These are phyloP conservation scores for Sus cebifrons DNA, from an alignment of 2,797 vertebrate species.

Conservation along the genomic window DNA sequence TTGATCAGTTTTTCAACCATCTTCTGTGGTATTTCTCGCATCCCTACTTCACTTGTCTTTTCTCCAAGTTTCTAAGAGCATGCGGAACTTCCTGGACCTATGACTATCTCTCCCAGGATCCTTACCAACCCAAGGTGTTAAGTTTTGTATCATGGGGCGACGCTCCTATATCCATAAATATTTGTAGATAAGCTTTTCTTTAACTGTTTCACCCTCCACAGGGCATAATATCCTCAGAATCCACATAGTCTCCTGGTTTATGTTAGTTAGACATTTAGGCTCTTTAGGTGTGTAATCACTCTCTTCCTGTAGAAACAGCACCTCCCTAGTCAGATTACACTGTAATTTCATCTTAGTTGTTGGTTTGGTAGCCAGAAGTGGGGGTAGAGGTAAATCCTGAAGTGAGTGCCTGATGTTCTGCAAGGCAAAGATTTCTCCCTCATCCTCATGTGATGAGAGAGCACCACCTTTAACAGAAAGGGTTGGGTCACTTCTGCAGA, in stretches of 20 bases:
- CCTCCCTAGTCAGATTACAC: not conserved
- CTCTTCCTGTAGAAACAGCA: not conserved
- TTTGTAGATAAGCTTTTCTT: not conserved
- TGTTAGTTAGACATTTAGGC: not conserved
- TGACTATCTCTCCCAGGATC: not conserved
- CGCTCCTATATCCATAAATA: not conserved
- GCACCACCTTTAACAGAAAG: not conserved
- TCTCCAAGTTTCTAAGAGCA: not conserved
- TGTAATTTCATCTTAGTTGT: not conserved
- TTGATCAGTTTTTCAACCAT: not conserved
- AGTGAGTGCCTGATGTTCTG: not conserved
- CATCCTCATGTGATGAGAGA: not conserved
- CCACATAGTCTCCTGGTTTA: not conserved
- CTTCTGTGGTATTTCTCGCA: not conserved
- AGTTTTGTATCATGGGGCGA: not conserved
- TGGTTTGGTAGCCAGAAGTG: not conserved
- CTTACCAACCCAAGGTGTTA: not conserved
- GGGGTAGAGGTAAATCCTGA: not conserved
- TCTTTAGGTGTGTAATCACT: not conserved
- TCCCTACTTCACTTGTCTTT: not conserved
- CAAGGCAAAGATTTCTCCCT: not conserved
- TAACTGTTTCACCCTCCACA: not conserved
- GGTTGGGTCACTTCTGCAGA: not conserved
- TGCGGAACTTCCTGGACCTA: not conserved
- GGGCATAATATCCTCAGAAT: not conserved